Conservation (phyloP, 2,113 vertebrate genomes). For the Sander vitreus region DNA sequence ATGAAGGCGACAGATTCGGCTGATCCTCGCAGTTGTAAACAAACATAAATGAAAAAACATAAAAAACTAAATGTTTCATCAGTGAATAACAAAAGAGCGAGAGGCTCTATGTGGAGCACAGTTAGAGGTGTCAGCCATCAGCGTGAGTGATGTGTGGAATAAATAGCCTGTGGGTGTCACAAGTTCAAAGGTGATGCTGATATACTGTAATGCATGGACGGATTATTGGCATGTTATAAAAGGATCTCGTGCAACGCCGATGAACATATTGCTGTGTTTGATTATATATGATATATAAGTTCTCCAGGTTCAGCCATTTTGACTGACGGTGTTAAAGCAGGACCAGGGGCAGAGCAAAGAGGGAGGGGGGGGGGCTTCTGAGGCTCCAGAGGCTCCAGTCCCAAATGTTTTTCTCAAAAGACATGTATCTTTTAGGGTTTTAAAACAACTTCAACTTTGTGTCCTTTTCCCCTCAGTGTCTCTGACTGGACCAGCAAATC, state of each 20-base stretch:
- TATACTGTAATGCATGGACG: neutral
- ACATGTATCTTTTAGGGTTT: no score
- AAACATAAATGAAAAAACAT: no score
- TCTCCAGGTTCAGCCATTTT: no score
- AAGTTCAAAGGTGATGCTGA: neutral
- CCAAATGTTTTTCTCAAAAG: no score
- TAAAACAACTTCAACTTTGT: no score
- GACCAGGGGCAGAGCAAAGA: no score
- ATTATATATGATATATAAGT: no score
- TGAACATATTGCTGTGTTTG: neutral
- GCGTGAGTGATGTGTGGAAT: neutral
- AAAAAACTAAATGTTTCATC: slow-evolving; percentile 2
- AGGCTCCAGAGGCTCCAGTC: no score
- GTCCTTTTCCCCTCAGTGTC: no score
- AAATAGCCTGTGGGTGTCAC: neutral
- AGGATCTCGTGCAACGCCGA: neutral
- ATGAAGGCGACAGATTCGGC: neutral
- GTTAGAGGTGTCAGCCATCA: neutral
- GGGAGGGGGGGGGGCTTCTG: no score
- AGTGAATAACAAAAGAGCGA: neutral
- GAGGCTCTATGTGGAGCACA: neutral
- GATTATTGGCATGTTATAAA: neutral
- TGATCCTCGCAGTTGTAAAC: slow-evolving; percentile 34
- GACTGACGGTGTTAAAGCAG: no score
- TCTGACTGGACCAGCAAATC: no score